phyloP scores from a whole-genome alignment of 2,113 vertebrate species.

The rabbit (Oryctolagus cuniculus) region DNA sequence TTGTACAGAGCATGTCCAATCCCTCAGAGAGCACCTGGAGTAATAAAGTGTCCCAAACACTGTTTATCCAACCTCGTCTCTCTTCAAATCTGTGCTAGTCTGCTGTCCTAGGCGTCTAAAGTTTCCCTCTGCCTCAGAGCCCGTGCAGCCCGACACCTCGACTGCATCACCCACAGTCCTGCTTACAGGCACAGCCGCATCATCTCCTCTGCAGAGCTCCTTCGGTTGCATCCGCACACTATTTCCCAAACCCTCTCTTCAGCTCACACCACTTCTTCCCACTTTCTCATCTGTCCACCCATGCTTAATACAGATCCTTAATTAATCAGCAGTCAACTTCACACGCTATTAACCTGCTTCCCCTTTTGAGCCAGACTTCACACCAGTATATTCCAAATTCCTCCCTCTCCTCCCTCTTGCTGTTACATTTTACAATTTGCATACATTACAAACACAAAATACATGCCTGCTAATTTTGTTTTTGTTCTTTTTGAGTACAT shows the following conservation, averaged over 20 bases:
- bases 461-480: neutral
- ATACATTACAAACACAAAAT: neutral
- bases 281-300: neutral
- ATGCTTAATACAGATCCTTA: neutral
- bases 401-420: neutral
- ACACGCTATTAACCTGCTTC: neutral
- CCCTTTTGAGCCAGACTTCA: neutral
- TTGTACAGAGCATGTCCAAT: neutral
- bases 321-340: neutral
- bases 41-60: neutral
- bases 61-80: neutral
- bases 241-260: neutral
- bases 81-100: neutral
- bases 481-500: conserved; percentile 27
- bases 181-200: neutral
- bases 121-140: neutral
- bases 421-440: neutral
- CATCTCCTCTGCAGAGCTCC: neutral
- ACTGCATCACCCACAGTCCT: neutral
- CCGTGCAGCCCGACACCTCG: neutral
- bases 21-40: neutral
- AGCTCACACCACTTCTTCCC: neutral
- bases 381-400: no score
- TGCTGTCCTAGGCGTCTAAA: neutral
- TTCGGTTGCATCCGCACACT: neutral